Base-by-base conservation (phyloP, 2,113 vertebrate genomes). In the Carassius gibelio region DNA sequence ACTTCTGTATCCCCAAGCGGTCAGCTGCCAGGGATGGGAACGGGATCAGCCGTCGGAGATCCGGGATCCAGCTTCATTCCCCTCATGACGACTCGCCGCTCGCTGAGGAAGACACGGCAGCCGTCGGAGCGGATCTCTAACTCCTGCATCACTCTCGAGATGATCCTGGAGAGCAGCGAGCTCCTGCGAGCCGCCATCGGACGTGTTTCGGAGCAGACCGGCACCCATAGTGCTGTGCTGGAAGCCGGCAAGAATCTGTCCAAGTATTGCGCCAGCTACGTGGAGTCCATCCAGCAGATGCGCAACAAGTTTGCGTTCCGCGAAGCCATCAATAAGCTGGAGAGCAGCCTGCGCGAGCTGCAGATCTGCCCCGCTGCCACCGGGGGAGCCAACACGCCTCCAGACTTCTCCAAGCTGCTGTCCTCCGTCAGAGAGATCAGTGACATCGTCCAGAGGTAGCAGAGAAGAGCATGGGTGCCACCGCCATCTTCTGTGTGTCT, bases 211-310 rank as follows among this genome's bases (percentile, higher is more conserved):
- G 98, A 99, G 89, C 98, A 99, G 88, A 97, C 96, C 88, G 97
- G 95, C 13, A 98, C 97, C 94, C 98, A 99, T 91, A 96, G 96
- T 0, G 96, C 97, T 0, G 97, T 99, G 84, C 91, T 99, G 66
- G 98, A 99, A 90, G 98, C 98, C 0, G 97, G 97, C 90, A 99
- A 99, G 90, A 99, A 99, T 94, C 96, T 99, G 84, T 97, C 96
- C 83, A 97, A 97, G 6, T 97, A 96, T 95, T 99, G 98, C 0
- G 91, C 95, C 89, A 97, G 96, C 93, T 99, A 96, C 0, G 98
- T 99, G 86, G 98, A 99, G 92, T 99, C 97, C 91, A 99, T 99
- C 90, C 98, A 99, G 92, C 98, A 99, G 88, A 99, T 99, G 97
- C 93, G 98, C 90, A 99, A 98, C 92, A 99, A 98, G 87, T 99